Base-by-base conservation (phyloP, 2,888 invertebrate genomes). In the Chelonus formosanus region DNA sequence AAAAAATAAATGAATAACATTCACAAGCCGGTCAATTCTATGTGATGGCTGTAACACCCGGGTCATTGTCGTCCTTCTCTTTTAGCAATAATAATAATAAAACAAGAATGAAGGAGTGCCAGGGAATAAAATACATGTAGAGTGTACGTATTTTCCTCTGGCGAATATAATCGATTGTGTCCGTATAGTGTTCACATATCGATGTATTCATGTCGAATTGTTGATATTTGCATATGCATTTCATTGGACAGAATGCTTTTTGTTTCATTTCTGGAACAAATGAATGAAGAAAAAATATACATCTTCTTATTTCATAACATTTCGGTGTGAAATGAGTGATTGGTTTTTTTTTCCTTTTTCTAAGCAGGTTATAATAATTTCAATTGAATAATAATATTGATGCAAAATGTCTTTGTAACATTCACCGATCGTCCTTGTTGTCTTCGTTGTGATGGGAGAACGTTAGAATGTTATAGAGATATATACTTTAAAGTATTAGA, bases 81-180 rank as follows among this genome's bases (percentile, higher is more conserved):
- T 60, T 32, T 40, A 47, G 55, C 35, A 65, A 65, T 32, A 10
- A 64, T 58, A 58, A 57, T 54, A 65, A 59, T 36, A 59, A 57
- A 53, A 54, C 53, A 53, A 59, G 59, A 59, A 65, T 59, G 59
- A 65, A 53, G 65, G 65, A 59, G 65, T 59, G 65, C 59, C 65
- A 20, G 40, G n/a, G 47, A 59, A 47, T 35, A 35, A 35, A 35
- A 44, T 44, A 32, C 43, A 45, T 4, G 47, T 5, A 35, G 58
- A 47, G 32, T 31, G 35, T 31, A 8, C 7, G 35, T 35, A 54
- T 3, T 20, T 10, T 47, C 45, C 6, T 36, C 50, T 43, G 57
- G 56, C 61, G 72, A 74, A 73, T 74, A 73, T 20, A 20, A 76
- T 75, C 74, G 72, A 75, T 74, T 75, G 74, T 73, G 71, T 71